These are phyloP conservation scores for Cryptophagus acutangulus DNA, from an alignment of 2,888 invertebrate genomes.

Conservation along the genomic window DNA sequence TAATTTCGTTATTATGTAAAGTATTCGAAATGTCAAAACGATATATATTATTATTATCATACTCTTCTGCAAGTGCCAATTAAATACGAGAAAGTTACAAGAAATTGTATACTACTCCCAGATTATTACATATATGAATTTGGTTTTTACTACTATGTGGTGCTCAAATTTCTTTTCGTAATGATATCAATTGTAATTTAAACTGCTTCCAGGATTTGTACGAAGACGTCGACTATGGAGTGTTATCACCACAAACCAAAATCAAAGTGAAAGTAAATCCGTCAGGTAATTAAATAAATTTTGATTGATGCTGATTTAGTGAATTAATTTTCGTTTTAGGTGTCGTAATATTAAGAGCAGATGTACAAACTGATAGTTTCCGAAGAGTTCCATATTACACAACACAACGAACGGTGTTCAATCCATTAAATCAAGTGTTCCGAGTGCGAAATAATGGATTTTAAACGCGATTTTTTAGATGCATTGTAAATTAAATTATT, in stretches of 20 bases:
- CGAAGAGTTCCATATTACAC: slow-evolving; percentile 40
- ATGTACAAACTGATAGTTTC: slow-evolving; percentile 60
- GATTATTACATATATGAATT: background rate
- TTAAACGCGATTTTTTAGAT: slow-evolving; percentile 24
- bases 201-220: slow-evolving; percentile 77
- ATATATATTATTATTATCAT: no score
- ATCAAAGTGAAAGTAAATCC: slow-evolving; percentile 92
- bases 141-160: background rate
- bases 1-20: slow-evolving; percentile 6
- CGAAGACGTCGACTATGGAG: slow-evolving; percentile 83
- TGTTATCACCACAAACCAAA: slow-evolving; percentile 78
- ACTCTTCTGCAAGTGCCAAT: slow-evolving; percentile 2
- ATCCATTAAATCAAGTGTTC: slow-evolving; percentile 54
- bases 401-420: slow-evolving; percentile 46
- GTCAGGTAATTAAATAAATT: slow-evolving; percentile 57
- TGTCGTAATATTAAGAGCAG: slow-evolving; percentile 77
- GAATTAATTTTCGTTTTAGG: no score
- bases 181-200: slow-evolving; percentile 6
- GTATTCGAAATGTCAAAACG: slow-evolving; percentile 2
- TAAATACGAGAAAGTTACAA: slow-evolving; percentile 8
- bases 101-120: slow-evolving; percentile 6
- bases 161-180: no score
- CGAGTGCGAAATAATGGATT: slow-evolving; percentile 48
- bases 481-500: slow-evolving; percentile 33
- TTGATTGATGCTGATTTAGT: slow-evolving; percentile 4